Evolutionary conservation across 2,797 vertebrate species (phyloP).

Genomic region (Odontamblyopus rebecca): DNA sequence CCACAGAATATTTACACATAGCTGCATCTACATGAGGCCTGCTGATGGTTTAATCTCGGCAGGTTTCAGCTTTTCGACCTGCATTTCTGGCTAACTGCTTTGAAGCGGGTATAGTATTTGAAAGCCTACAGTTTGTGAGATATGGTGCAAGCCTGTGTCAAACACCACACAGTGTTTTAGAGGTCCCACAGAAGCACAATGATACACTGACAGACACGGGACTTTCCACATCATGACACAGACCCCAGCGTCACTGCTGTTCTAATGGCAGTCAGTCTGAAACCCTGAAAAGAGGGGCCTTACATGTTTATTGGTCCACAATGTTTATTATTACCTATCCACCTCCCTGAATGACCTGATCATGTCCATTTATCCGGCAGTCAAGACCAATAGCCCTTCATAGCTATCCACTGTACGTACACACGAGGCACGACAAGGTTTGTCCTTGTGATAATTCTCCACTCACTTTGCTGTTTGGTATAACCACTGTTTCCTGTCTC

Average conservation of each 20-base stretch:
- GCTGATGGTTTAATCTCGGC: constrained; percentile 64
- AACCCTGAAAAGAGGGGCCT: constrained; percentile 63
- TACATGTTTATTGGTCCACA: constrained; percentile 57
- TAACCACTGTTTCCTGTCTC: constrained; percentile 43
- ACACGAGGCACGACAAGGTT: constrained; percentile 58
- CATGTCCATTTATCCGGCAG: constrained; percentile 44
- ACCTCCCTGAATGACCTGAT: constrained; percentile 61
- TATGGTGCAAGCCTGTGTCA: constrained; percentile 69
- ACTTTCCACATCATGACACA: constrained; percentile 73
- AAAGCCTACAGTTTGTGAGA: constrained; percentile 65
- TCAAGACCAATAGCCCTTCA: constrained; percentile 53
- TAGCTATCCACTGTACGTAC: constrained; percentile 42
- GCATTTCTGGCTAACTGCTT: constrained; percentile 50
- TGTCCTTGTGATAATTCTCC: constrained; percentile 53
- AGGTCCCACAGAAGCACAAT: constrained; percentile 78
- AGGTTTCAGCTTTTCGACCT: constrained; percentile 51
- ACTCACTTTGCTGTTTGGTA: constrained; percentile 44
- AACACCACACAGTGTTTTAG: constrained; percentile 76
- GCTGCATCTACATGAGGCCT: constrained; percentile 69
- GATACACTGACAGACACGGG: constrained; percentile 79
- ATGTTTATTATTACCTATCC: constrained; percentile 39
- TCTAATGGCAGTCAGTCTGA: constrained; percentile 70
- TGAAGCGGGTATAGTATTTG: constrained; percentile 51
- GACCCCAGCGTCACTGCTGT: constrained; percentile 58
- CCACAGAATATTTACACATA: constrained; percentile 68